These are phyloP conservation scores for Laothoe populi DNA, from an alignment of 2,888 invertebrate genomes.

Conservation along the genomic window DNA sequence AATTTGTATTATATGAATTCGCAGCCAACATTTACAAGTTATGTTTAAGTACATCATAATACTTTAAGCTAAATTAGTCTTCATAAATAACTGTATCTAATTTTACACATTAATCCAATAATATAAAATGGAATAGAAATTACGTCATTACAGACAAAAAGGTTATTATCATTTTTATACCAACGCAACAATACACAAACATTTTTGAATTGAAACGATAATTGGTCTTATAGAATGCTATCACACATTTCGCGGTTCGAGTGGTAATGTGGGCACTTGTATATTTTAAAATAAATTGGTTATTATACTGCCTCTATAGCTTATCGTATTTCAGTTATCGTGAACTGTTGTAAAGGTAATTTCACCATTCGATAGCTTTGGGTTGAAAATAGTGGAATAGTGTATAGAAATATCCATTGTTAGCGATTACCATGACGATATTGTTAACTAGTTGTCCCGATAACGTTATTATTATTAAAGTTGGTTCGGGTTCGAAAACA, in stretches of 20 bases:
- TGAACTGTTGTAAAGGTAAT: conserved; percentile 59
- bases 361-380: conserved; percentile 63
- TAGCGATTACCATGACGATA: conserved; percentile 43
- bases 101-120: conserved; percentile 1
- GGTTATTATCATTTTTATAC: conserved; percentile 14
- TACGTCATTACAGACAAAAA: conserved; percentile 3
- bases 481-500: conserved; percentile 37
- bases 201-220: conserved; percentile 28
- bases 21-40: too few relatives aligned
- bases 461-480: conserved; percentile 44
- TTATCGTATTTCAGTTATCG: conserved; percentile 56
- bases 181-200: conserved; percentile 27
- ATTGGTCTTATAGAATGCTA: conserved; percentile 30
- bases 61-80: too few relatives aligned
- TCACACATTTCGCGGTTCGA: conserved; percentile 30
- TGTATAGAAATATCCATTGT: conserved; percentile 45
- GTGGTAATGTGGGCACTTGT: conserved; percentile 51
- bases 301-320: conserved; percentile 52
- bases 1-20: too few relatives aligned
- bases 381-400: conserved; percentile 48
- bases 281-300: conserved; percentile 62
- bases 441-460: conserved; percentile 47
- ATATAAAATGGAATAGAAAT: conserved; percentile 3
- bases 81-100: not conserved
- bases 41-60: too few relatives aligned